Conservation (phyloP, 2,113 vertebrate genomes). For the Gallinago jamesoni region DNA sequence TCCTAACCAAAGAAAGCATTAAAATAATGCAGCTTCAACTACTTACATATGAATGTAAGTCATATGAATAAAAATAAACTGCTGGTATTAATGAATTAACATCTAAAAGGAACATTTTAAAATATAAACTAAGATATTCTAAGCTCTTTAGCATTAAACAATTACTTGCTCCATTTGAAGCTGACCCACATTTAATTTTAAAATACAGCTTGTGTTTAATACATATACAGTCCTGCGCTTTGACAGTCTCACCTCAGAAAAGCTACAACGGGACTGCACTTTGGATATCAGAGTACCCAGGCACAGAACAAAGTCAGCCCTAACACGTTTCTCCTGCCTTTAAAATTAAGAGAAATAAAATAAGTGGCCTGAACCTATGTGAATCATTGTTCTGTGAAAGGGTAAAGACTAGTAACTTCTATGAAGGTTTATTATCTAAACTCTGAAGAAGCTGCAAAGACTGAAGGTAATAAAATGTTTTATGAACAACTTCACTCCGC, state of each 20-base stretch:
- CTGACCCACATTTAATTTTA: conserved; percentile 39
- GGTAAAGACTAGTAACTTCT: conserved; percentile 49
- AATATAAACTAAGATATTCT: conserved; percentile 52
- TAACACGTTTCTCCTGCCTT: not conserved
- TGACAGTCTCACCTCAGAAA: not conserved
- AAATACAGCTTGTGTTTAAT: not conserved
- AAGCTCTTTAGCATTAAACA: conserved; percentile 39
- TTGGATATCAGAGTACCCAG: not conserved
- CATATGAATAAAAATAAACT: conserved; percentile 57
- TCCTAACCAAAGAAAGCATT: conserved; percentile 42
- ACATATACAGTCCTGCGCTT: not conserved
- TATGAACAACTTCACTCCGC: conserved; percentile 71
- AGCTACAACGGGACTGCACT: not conserved
- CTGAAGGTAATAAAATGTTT: conserved; percentile 71
- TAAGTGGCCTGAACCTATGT: conserved; percentile 2
- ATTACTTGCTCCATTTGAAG: conserved; percentile 21
- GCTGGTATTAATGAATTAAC: conserved; percentile 59
- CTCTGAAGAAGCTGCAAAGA: conserved; percentile 61
- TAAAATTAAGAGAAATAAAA: conserved; percentile 56
- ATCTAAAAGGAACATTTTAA: conserved; percentile 51
- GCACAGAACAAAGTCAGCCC: not conserved
- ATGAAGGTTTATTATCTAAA: conserved; percentile 71
- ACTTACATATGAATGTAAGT: conserved; percentile 52
- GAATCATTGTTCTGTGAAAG: conserved; percentile 66
- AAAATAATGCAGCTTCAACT: conserved; percentile 48